phyloP scores from a whole-genome alignment of 1,140 invertebrate genomes.

The Brachionus manjavacas region DNA sequence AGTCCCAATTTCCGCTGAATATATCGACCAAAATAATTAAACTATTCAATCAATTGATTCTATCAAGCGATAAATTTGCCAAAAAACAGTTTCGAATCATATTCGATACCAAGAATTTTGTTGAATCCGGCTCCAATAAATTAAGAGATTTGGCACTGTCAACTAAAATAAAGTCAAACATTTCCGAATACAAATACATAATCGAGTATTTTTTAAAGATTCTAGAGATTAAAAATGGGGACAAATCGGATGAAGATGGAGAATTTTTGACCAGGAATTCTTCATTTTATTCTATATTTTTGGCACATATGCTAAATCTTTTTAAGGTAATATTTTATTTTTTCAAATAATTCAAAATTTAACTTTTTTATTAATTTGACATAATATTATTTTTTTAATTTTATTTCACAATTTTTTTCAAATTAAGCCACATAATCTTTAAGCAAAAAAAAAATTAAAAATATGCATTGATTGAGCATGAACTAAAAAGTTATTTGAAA shows the following conservation, averaged over 20 bases:
- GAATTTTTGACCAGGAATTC: not conserved
- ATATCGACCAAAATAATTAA: not conserved
- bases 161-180: not conserved
- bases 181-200: not conserved
- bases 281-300: constrained; percentile 20
- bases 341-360: not conserved
- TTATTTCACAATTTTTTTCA: too few species aligned
- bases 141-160: not conserved
- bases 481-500: too few species aligned
- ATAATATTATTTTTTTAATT: too few species aligned
- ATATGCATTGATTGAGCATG: too few species aligned
- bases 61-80: not conserved
- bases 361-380: too few species aligned
- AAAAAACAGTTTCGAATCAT: constrained; percentile 19
- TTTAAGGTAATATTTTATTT: not conserved
- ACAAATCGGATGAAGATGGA: not conserved
- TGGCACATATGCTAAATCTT: not conserved
- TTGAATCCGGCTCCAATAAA: constrained; percentile 4
- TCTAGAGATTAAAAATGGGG: not conserved
- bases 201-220: not conserved
- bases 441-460: too few species aligned
- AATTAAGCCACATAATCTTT: too few species aligned
- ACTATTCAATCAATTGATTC: not conserved
- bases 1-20: not conserved
- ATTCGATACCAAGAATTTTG: constrained; percentile 18